A percentile compares a stretch with the other conserved stretches of the same genome.
Evolutionary conservation across 2,797 vertebrate species (phyloP).

Genomic region (Leuciscus waleckii): DNA sequence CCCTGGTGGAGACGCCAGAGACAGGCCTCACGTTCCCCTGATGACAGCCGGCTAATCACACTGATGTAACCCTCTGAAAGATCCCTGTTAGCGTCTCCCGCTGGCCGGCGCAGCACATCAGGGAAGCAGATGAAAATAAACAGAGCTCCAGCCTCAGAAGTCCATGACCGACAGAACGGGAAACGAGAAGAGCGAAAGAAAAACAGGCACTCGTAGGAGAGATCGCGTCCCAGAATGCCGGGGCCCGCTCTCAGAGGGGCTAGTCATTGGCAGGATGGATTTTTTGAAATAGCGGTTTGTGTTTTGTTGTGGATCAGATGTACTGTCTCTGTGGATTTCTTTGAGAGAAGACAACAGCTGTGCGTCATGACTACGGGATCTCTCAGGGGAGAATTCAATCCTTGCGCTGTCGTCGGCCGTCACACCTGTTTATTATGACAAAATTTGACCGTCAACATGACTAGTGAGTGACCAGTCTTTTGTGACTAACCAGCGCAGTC

Average conservation of each 20-base stretch:
- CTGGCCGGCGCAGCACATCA: slow-evolving; percentile 47
- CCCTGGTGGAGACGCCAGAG: slow-evolving; percentile 56
- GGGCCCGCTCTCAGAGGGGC: slow-evolving; percentile 21
- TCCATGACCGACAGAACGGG: slow-evolving; percentile 35
- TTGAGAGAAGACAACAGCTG: slow-evolving; percentile 55
- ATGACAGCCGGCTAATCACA: slow-evolving; percentile 64
- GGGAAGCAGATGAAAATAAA: slow-evolving; percentile 65
- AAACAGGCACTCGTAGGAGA: slow-evolving; percentile 18
- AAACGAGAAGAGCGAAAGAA: slow-evolving; percentile 34
- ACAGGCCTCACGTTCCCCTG: slow-evolving; percentile 48
- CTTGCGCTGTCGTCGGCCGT: slow-evolving; percentile 37
- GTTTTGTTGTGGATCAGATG: slow-evolving; percentile 55
- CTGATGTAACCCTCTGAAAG: slow-evolving; percentile 73
- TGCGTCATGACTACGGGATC: slow-evolving; percentile 39
- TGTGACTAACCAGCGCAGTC: slow-evolving; percentile 11
- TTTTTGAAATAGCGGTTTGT: slow-evolving; percentile 38
- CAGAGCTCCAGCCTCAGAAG: slow-evolving; percentile 59
- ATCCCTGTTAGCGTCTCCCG: slow-evolving; percentile 55
- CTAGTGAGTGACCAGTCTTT: slow-evolving; percentile 6
- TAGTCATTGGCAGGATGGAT: slow-evolving; percentile 19
- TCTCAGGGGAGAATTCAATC: slow-evolving; percentile 43
- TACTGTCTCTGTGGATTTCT: slow-evolving; percentile 40
- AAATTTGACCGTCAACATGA: slow-evolving; percentile 20
- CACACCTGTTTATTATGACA: slow-evolving; percentile 46
- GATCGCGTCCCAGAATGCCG: slow-evolving; percentile 32